Percentiles rank a stretch among this genome's conserved stretches.
Evolutionary conservation across 1,140 invertebrate genomes (phyloP).

Genomic region (Formica exsecta): DNA sequence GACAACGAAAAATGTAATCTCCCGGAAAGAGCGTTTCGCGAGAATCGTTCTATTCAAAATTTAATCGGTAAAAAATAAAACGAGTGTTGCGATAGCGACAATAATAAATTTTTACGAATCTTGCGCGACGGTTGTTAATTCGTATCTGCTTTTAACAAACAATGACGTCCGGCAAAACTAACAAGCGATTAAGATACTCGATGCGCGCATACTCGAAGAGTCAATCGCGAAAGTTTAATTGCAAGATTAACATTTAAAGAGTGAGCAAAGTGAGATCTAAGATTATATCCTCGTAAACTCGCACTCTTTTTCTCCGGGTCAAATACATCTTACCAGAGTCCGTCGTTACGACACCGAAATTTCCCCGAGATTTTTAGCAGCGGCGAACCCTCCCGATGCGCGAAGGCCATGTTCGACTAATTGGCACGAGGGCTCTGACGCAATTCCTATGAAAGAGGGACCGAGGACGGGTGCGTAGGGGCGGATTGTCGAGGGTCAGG

Average conservation of each 20-base stretch:
- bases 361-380: slow-evolving; percentile 49
- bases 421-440: slow-evolving; percentile 76
- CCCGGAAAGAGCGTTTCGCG: slow-evolving; percentile 64
- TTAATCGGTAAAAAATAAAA: not conserved
- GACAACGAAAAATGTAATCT: slow-evolving; percentile 23
- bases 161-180: not conserved
- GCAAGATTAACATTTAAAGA: not conserved
- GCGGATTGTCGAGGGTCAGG: slow-evolving; percentile 81
- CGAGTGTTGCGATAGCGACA: not conserved
- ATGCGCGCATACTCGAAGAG: not conserved
- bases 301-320: not conserved
- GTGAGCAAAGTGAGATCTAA: not conserved
- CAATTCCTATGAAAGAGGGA: slow-evolving; percentile 66
- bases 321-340: not conserved
- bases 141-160: not conserved
- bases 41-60: slow-evolving; percentile 35
- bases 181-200: not conserved
- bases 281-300: not conserved
- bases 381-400: slow-evolving; percentile 18
- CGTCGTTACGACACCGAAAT: slow-evolving; percentile 15
- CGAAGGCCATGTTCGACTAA: slow-evolving; percentile 67
- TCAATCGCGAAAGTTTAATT: not conserved
- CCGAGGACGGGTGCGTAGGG: slow-evolving; percentile 66
- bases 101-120: slow-evolving; percentile 9
- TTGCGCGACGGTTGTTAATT: not conserved